Conservation (phyloP, 2,797 vertebrate species). For the Syngnathus rostellatus region DNA sequence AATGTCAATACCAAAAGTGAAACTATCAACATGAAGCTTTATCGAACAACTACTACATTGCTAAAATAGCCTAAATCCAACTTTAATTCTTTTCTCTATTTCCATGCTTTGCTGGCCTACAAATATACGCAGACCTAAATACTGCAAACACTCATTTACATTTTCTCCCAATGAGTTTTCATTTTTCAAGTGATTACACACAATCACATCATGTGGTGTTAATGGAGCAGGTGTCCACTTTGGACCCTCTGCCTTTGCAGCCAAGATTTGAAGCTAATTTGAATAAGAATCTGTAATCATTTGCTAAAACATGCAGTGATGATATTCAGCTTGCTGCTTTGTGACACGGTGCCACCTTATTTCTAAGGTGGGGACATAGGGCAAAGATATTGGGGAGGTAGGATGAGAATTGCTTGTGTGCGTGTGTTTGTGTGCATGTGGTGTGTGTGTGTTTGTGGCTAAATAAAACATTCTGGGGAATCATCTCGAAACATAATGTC, state of each 20-base stretch:
- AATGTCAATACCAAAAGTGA: slow-evolving; percentile 21
- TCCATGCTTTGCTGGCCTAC: slow-evolving; percentile 13
- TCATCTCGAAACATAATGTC: background rate
- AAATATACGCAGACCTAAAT: slow-evolving; percentile 17
- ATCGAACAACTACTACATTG: slow-evolving; percentile 26
- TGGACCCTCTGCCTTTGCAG: slow-evolving; percentile 41
- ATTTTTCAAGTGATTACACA: slow-evolving; percentile 36
- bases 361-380: slow-evolving; percentile 30
- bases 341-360: slow-evolving; percentile 63
- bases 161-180: slow-evolving; percentile 24
- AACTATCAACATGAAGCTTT: slow-evolving; percentile 17
- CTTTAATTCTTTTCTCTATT: slow-evolving; percentile 16
- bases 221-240: slow-evolving; percentile 69
- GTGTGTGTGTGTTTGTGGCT: background rate
- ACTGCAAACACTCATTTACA: slow-evolving; percentile 19
- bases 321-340: slow-evolving; percentile 71
- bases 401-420: background rate
- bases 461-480: background rate
- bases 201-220: slow-evolving; percentile 54
- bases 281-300: slow-evolving; percentile 67
- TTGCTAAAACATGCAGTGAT: slow-evolving; percentile 59
- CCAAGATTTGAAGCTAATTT: slow-evolving; percentile 56
- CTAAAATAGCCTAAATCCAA: slow-evolving; percentile 26
- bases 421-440: background rate
- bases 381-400: slow-evolving; percentile 6